phyloP scores from a whole-genome alignment of 2,888 invertebrate species.

The Carpatolechia fugitivella region DNA sequence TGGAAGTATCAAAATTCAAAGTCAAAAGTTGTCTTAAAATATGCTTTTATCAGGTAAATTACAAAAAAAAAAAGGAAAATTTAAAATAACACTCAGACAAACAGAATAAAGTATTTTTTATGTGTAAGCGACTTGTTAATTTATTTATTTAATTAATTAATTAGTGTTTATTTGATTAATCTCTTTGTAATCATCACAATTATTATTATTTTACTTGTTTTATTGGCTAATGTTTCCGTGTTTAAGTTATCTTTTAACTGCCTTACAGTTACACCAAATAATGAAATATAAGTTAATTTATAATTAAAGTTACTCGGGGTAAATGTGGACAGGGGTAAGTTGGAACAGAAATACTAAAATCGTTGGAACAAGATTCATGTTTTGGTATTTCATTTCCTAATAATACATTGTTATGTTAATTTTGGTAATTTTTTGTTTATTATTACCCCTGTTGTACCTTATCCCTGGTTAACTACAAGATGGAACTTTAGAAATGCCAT shows the following conservation, averaged over 20 bases:
- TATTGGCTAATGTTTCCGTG: background rate
- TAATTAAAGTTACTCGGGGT: constrained; percentile 11
- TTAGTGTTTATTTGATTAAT: constrained; percentile 18
- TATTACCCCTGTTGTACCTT: too few relatives aligned
- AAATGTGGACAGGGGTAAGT: too few relatives aligned
- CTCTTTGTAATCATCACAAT: constrained; percentile 18
- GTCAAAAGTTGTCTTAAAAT: too few relatives aligned
- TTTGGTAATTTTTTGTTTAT: too few relatives aligned
- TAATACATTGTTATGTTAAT: too few relatives aligned
- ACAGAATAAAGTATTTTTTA: constrained; percentile 15
- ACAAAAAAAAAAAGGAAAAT: too few relatives aligned
- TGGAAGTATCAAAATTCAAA: background rate
- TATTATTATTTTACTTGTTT: background rate
- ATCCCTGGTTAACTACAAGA: too few relatives aligned
- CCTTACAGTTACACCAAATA: background rate
- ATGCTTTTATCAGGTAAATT: too few relatives aligned
- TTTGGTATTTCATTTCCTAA: too few relatives aligned
- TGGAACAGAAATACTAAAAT: too few relatives aligned
- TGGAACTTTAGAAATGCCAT: too few relatives aligned
- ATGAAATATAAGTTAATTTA: constrained; percentile 4
- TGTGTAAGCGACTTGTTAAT: constrained; percentile 28
- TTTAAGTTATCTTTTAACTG: constrained; percentile 3
- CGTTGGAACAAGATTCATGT: too few relatives aligned
- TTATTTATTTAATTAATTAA: constrained; percentile 26
- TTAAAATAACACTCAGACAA: constrained; percentile 16